These are phyloP conservation scores for Tridacna crocea DNA, from an alignment of 2,888 invertebrate species.

Conservation along the genomic window DNA sequence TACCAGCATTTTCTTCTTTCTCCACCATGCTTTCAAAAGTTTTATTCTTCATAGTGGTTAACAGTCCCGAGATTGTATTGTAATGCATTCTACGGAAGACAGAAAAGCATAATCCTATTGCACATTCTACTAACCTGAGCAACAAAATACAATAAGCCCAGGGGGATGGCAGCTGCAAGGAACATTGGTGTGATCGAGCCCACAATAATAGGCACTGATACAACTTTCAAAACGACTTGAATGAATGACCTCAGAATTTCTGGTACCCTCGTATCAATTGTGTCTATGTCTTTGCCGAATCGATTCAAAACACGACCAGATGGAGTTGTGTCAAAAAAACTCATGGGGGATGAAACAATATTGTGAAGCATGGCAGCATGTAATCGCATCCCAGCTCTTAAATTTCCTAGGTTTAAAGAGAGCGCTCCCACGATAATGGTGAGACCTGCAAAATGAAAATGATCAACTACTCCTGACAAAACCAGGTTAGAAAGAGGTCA, in stretches of 20 bases:
- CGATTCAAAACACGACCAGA: conserved; percentile 79
- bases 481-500: no score
- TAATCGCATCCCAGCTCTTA: conserved; percentile 57
- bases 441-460: conserved; percentile 43
- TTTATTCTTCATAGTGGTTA: background rate
- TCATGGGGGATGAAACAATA: conserved; percentile 75
- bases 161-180: conserved; percentile 72
- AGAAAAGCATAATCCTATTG: no score
- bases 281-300: conserved; percentile 80
- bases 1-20: background rate
- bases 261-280: conserved; percentile 76
- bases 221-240: conserved; percentile 66
- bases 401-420: conserved; percentile 45
- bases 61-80: no score
- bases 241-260: conserved; percentile 64
- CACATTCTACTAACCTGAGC: conserved; percentile 74
- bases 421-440: conserved; percentile 39
- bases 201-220: conserved; percentile 76
- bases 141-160: conserved; percentile 76
- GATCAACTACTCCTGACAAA: background rate
- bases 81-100: no score
- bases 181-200: conserved; percentile 76
- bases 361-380: conserved; percentile 71
- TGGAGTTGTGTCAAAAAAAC: conserved; percentile 81
- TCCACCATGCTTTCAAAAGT: background rate